Conservation (phyloP, 2,888 invertebrate species). For the Watsonalla binaria region DNA sequence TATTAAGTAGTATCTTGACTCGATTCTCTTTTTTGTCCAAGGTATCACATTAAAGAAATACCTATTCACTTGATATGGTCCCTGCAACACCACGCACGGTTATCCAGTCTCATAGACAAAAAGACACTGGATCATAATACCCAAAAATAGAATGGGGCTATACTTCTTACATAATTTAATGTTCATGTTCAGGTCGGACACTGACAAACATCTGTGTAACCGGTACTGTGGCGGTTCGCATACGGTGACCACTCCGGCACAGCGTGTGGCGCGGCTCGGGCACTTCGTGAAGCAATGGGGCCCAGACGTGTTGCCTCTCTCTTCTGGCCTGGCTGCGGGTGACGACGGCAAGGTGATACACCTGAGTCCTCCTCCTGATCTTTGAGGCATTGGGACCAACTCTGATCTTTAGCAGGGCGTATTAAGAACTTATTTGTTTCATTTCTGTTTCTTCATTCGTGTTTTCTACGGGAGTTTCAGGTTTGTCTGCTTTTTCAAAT, state of each 20-base stretch:
- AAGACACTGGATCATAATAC: no score
- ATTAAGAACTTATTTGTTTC: background rate
- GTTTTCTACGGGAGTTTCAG: no score
- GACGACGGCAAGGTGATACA: conserved; percentile 60
- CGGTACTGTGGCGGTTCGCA: conserved; percentile 90
- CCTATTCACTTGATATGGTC: no score
- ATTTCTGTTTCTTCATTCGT: background rate
- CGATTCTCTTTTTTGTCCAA: no score
- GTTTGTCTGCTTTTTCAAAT: background rate
- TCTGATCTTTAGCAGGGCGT: no score
- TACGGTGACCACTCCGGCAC: conserved; percentile 84
- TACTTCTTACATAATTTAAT: background rate
- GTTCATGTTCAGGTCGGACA: conserved; percentile 40
- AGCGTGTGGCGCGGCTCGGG: conserved; percentile 81
- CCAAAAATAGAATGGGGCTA: no score
- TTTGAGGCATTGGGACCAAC: no score
- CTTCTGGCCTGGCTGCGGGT: conserved; percentile 59
- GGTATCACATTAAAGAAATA: no score
- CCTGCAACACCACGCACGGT: no score
- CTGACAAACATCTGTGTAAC: conserved; percentile 78
- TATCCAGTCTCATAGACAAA: no score
- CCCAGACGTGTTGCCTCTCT: conserved; percentile 77
- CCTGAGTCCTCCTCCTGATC: no score
- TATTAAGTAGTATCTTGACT: no score
- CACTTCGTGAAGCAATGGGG: conserved; percentile 84